These are phyloP conservation scores for Gyps fulvus DNA, from an alignment of 2,113 vertebrate species.

Conservation along the genomic window DNA sequence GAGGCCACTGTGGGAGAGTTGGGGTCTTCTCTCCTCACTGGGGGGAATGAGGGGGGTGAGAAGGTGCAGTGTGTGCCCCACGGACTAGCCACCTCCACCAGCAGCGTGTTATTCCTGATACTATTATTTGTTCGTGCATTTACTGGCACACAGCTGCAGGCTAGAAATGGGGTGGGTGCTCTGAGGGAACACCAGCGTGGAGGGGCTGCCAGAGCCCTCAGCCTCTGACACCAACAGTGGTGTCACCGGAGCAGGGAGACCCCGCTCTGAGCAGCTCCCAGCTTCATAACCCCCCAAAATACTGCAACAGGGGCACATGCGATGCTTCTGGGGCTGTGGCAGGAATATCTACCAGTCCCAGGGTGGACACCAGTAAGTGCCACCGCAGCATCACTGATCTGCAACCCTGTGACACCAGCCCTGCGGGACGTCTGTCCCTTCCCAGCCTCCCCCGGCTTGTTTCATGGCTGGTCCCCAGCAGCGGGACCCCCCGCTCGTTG, in stretches of 20 bases:
- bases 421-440: accelerated
- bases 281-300: neutral
- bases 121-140: accelerated
- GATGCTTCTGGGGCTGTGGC: neutral
- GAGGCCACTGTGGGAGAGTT: neutral
- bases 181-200: neutral
- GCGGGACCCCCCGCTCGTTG: accelerated
- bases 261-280: neutral
- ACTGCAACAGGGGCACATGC: neutral
- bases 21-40: neutral
- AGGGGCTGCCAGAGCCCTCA: neutral
- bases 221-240: neutral
- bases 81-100: neutral
- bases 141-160: neutral
- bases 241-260: neutral
- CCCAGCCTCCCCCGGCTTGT: neutral
- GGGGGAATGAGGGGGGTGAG: accelerated
- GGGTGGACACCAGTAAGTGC: accelerated
- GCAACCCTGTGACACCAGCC: neutral
- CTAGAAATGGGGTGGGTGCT: neutral
- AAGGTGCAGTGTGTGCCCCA: neutral
- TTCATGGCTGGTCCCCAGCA: neutral
- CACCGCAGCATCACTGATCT: accelerated
- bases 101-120: neutral
- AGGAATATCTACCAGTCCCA: neutral